Percentiles rank a stretch among this genome's conserved stretches.
These are phyloP conservation scores for Agrotis puta DNA, from an alignment of 2,888 invertebrate species.

Conservation along the genomic window DNA sequence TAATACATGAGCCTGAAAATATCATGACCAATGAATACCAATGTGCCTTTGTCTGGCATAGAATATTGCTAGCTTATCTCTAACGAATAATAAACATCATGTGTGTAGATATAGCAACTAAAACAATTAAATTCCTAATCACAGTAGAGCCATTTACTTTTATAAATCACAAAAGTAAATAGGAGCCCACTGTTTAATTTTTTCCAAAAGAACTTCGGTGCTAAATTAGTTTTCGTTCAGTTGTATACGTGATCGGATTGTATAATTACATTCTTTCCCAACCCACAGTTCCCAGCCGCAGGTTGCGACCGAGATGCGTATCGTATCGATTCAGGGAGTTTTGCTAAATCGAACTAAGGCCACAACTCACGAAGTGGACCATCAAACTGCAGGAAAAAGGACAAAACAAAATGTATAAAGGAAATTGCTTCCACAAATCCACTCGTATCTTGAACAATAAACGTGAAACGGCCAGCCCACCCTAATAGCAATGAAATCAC, in stretches of 20 bases:
- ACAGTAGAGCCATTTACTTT: slow-evolving; percentile 39
- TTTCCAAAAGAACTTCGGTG: slow-evolving; percentile 77
- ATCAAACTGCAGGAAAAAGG: slow-evolving; percentile 90
- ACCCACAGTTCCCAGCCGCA: slow-evolving; percentile 73
- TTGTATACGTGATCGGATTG: slow-evolving; percentile 84
- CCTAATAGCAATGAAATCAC: slow-evolving; percentile 91
- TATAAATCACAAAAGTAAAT: slow-evolving; percentile 62
- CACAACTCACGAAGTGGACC: slow-evolving; percentile 89
- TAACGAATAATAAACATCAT: background rate
- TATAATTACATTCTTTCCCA: slow-evolving; percentile 85
- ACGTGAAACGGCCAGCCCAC: slow-evolving; percentile 87
- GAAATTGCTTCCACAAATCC: slow-evolving; percentile 91
- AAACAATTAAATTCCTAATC: slow-evolving; percentile 30
- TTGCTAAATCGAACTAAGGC: slow-evolving; percentile 87
- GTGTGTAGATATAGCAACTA: background rate
- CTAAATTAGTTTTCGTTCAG: slow-evolving; percentile 88
- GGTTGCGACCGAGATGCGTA: slow-evolving; percentile 83
- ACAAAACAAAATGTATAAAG: slow-evolving; percentile 91
- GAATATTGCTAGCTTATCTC: too few relatives aligned
- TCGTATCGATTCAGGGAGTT: slow-evolving; percentile 84
- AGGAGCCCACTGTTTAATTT: slow-evolving; percentile 59
- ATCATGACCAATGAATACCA: background rate
- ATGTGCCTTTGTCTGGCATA: too few relatives aligned
- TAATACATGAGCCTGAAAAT: background rate
- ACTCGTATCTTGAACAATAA: slow-evolving; percentile 91